phyloP scores from a whole-genome alignment of 2,113 vertebrate genomes.

The Pluvianellus socialis region DNA sequence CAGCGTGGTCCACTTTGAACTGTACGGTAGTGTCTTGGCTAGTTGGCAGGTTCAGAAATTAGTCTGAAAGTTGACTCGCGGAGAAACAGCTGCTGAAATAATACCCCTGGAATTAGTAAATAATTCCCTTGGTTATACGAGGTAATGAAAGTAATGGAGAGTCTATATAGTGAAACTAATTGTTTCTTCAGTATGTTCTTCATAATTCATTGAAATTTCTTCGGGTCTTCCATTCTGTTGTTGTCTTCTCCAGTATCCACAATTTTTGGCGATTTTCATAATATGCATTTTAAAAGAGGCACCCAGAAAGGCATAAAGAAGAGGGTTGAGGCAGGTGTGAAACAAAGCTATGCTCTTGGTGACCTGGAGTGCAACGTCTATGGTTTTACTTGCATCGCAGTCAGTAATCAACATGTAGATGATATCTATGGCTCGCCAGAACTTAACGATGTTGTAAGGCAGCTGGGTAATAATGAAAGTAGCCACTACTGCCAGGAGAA shows the following conservation, averaged over 20 bases:
- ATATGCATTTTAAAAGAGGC: conserved; percentile 85
- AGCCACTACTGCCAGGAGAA: conserved; percentile 83
- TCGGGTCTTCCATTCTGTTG: conserved; percentile 54
- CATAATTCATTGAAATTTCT: conserved; percentile 75
- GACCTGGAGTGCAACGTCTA: conserved; percentile 84
- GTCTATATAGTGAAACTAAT: conserved; percentile 79
- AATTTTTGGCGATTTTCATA: conserved; percentile 80
- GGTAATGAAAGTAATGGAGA: neutral
- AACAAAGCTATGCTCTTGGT: conserved; percentile 87
- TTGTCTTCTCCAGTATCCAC: conserved; percentile 66
- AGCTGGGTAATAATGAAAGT: conserved; percentile 89
- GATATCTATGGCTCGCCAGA: conserved; percentile 83
- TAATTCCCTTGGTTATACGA: neutral
- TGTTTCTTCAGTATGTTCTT: conserved; percentile 69
- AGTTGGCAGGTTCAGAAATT: neutral
- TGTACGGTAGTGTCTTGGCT: neutral
- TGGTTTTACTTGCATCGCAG: conserved; percentile 81
- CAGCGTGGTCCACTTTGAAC: neutral
- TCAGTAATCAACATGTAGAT: conserved; percentile 84
- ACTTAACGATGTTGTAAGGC: conserved; percentile 88
- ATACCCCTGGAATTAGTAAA: neutral
- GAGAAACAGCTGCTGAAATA: neutral
- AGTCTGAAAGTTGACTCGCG: neutral
- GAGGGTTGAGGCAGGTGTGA: conserved; percentile 91
- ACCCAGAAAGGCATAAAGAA: conserved; percentile 87